These are phyloP conservation scores for Cyrtorhinus lividipennis DNA, from an alignment of 1,140 invertebrate genomes.

Conservation along the genomic window DNA sequence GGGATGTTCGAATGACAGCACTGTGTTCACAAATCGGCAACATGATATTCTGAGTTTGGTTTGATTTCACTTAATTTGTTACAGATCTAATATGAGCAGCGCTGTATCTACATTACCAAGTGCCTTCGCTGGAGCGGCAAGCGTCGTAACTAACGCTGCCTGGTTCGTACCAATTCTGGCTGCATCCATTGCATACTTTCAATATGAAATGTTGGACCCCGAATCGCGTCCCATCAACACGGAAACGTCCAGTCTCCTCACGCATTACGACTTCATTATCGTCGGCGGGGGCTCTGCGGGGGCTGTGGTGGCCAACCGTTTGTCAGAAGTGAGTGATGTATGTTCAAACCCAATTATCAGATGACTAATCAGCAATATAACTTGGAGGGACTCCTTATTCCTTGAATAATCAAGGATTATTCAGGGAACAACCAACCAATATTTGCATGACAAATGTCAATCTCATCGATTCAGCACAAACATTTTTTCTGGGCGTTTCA, in stretches of 20 bases:
- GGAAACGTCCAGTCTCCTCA: slow-evolving; percentile 37
- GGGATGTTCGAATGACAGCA: too few species aligned
- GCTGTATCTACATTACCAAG: slow-evolving; percentile 40
- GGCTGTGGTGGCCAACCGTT: slow-evolving; percentile 74
- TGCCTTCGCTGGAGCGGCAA: slow-evolving; percentile 37
- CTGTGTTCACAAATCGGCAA: too few species aligned
- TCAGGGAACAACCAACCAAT: too few species aligned
- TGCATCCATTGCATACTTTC: slow-evolving; percentile 65
- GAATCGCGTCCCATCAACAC: slow-evolving; percentile 54
- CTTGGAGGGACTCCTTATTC: too few species aligned
- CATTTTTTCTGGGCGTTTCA: too few species aligned
- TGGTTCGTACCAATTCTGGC: slow-evolving; percentile 66
- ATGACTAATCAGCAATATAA: too few species aligned
- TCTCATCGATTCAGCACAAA: too few species aligned
- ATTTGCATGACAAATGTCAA: too few species aligned
- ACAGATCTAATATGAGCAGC: slow-evolving; percentile 38
- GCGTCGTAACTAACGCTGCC: slow-evolving; percentile 41
- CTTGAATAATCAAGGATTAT: too few species aligned
- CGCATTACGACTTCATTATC: slow-evolving; percentile 70
- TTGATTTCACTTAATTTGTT: too few species aligned
- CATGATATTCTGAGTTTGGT: too few species aligned
- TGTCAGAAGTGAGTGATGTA: slow-evolving; percentile 46
- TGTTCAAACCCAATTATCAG: too few species aligned
- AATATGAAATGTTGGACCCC: slow-evolving; percentile 60
- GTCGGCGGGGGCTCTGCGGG: slow-evolving; percentile 89